Evolutionary conservation across 2,797 vertebrate species (phyloP).

Genomic region (Sylvia borin): DNA sequence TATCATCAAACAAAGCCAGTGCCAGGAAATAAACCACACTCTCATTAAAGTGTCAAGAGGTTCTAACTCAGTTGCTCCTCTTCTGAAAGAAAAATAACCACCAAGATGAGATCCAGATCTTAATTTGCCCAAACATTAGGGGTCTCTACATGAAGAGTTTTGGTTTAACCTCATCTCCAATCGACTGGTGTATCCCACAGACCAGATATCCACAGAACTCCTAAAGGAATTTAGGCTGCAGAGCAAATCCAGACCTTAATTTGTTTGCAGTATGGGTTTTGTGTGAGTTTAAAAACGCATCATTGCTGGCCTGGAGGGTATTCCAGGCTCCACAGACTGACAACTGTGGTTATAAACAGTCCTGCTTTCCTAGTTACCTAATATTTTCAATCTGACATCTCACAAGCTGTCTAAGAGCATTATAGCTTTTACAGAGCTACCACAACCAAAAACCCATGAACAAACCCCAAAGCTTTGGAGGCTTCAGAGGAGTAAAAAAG

Average conservation of each 20-base stretch:
- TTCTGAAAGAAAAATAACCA: conserved; percentile 35
- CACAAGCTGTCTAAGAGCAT: not conserved
- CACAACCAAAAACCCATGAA: not conserved
- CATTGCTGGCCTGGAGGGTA: not conserved
- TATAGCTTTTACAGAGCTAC: not conserved
- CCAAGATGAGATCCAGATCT: not conserved
- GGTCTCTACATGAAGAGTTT: not conserved
- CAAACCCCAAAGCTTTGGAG: not conserved
- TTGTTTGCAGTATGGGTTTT: not conserved
- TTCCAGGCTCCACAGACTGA: not conserved
- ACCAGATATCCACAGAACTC: not conserved
- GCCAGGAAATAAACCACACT: conserved; percentile 60
- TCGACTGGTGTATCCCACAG: not conserved
- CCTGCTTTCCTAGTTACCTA: conserved; percentile 21
- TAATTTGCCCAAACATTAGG: not conserved
- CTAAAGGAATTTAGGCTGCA: not conserved
- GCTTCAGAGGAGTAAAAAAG: not conserved
- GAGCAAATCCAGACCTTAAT: conserved; percentile 1
- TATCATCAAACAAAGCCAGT: conserved; percentile 34
- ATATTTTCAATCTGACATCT: conserved; percentile 20
- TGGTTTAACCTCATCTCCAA: not conserved
- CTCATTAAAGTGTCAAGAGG: conserved; percentile 39
- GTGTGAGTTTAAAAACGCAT: not conserved
- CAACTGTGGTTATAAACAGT: conserved; percentile 15
- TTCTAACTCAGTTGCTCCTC: conserved; percentile 12